phyloP scores from a whole-genome alignment of 2,797 vertebrate genomes.

The Petrocephalus schoutedeni region DNA sequence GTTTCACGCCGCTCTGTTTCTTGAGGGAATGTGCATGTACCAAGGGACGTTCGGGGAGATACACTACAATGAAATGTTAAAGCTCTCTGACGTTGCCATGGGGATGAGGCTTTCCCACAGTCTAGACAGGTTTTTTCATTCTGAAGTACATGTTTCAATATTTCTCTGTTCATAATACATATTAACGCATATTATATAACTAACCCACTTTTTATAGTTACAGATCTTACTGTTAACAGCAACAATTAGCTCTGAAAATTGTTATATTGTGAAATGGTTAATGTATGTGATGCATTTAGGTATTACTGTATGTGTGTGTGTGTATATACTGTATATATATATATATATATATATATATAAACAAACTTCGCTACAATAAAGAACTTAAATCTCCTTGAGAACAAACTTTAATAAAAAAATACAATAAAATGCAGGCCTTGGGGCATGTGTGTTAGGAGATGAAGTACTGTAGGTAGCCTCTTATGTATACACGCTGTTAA shows the following conservation, averaged over 20 bases:
- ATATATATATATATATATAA: background rate
- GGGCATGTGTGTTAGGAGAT: background rate
- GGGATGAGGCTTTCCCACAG: background rate
- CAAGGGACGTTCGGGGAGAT: background rate
- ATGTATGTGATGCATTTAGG: background rate
- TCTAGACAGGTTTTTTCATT: background rate
- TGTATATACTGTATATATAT: too few species aligned
- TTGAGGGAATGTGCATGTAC: background rate
- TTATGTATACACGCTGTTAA: background rate
- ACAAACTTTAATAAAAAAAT: background rate
- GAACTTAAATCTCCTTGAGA: background rate
- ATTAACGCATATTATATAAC: background rate
- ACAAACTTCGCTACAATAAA: background rate
- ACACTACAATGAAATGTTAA: background rate
- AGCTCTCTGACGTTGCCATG: background rate
- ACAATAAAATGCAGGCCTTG: background rate
- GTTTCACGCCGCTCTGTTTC: background rate
- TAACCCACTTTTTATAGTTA: background rate
- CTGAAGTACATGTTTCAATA: background rate
- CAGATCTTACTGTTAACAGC: background rate
- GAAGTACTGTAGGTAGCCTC: background rate
- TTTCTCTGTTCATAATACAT: background rate
- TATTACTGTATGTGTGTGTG: background rate
- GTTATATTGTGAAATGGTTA: background rate
- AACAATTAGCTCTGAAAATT: background rate